A percentile compares a stretch with the other conserved stretches of the same genome.
Evolutionary conservation across 2,113 vertebrate species (phyloP).

Genomic region (Verasper variegatus): DNA sequence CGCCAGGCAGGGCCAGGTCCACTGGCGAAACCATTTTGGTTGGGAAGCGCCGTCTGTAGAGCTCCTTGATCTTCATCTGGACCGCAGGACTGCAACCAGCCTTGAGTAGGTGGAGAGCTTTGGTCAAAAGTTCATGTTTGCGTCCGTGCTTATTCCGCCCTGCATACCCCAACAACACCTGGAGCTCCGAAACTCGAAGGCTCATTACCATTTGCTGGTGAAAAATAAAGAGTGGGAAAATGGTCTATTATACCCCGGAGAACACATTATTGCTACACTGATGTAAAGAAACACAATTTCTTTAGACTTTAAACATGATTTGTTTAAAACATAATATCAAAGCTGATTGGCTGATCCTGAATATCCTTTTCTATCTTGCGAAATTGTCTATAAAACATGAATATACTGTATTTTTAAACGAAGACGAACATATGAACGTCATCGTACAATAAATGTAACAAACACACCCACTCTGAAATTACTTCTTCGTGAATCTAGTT

Average conservation of each 20-base stretch:
- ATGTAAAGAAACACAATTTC: background rate
- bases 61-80: constrained; percentile 99
- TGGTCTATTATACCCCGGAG: constrained; percentile 25
- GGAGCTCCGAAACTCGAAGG: constrained; percentile 99
- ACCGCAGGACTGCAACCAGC: constrained; percentile 98
- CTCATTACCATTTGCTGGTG: constrained; percentile 99
- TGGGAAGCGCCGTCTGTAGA: constrained; percentile 96
- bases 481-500: too few species aligned
- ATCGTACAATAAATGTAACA: too few species aligned
- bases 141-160: constrained; percentile 99
- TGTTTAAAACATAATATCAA: background rate
- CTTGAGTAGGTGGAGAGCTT: constrained; percentile 97
- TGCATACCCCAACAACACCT: constrained; percentile 98
- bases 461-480: too few species aligned
- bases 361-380: background rate
- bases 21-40: constrained; percentile 97
- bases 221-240: constrained; percentile 48
- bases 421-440: too few species aligned
- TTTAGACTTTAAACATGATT: background rate
- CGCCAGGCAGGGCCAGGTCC: constrained; percentile 90
- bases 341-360: background rate
- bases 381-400: background rate
- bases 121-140: constrained; percentile 99
- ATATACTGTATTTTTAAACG: too few species aligned
- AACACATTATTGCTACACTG: background rate